phyloP scores from a whole-genome alignment of 2,113 vertebrate genomes.

The Rhinichthys klamathensis region DNA sequence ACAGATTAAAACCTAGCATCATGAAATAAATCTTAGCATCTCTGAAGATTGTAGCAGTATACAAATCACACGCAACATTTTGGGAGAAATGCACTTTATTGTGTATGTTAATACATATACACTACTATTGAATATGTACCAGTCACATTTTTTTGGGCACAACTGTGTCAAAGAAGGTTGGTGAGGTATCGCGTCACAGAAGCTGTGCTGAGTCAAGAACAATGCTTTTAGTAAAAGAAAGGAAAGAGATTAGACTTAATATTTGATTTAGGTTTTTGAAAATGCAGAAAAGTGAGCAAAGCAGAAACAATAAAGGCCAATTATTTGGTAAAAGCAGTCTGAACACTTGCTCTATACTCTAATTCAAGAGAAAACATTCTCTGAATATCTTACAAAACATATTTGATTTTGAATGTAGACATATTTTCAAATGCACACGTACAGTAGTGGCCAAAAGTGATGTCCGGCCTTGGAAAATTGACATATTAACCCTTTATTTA shows the following conservation, averaged over 20 bases:
- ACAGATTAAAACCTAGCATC: not conserved
- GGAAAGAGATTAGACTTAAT: not conserved
- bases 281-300: not conserved
- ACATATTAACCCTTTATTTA: too few relatives aligned
- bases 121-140: not conserved
- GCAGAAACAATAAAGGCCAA: not conserved
- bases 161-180: not conserved
- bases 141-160: not conserved
- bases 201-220: not conserved
- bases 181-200: not conserved
- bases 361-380: not conserved
- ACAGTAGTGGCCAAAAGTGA: too few relatives aligned
- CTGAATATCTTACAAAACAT: not conserved
- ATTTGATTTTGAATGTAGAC: constrained; percentile 3
- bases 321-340: not conserved
- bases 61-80: not conserved
- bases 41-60: not conserved
- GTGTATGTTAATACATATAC: not conserved
- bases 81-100: constrained; percentile 27
- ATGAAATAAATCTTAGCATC: not conserved
- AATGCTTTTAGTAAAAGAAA: constrained; percentile 20
- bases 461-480: too few relatives aligned
- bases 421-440: constrained; percentile 2
- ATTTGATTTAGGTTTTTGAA: not conserved
- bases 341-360: not conserved